Evolutionary conservation across 2,888 invertebrate genomes (phyloP), one percentile per base, ranked within the genome.

Genomic region (Pecten maximus): DNA sequence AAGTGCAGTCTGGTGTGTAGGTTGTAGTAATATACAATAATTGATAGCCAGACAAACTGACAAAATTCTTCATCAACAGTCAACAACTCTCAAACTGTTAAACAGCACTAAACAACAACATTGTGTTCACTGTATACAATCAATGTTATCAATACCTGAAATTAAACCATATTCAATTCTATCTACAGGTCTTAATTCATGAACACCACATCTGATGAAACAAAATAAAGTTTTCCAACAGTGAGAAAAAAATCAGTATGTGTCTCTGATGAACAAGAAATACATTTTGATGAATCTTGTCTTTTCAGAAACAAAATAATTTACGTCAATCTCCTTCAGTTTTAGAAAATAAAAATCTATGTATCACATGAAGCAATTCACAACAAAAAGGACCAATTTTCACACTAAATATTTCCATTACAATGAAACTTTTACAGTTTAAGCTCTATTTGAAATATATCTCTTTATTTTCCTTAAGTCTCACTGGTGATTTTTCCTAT

Each of bases 281-380:
- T n/a, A n/a, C 54, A 54, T 54, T 54, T 54, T 15, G 16, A 54
- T 19, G 54, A 54, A 23, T 1, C 74, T 74, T 74, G 28, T 74
- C 12, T 6, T 35, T 74, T 74, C 10, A 74, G 74, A 35, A 74
- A 74, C 74, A 74, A 74, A 74, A 74, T 74, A 74, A 74, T 23
- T 74, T 74, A 74, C 1, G 35, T 19, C 74, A 74, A 74, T 74
- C 35, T 74, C 28, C 74, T 74, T 54, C 19, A 74, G 35, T 23
- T 15, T 74, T 10, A 35, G 74, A 74, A 74, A 35, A 74, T 74
- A 74, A 74, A 74, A 74, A 74, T 74, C 74, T 74, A 74, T 54
- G 15, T 74, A 74, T 74, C 74, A 74, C 74, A 74, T 35, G 74
- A 74, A 74, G 74, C 74, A 35, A 74, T 23, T 74, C 74, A 74